Conservation (phyloP, 2,797 vertebrate genomes). For the Amphiprion clarkii region DNA sequence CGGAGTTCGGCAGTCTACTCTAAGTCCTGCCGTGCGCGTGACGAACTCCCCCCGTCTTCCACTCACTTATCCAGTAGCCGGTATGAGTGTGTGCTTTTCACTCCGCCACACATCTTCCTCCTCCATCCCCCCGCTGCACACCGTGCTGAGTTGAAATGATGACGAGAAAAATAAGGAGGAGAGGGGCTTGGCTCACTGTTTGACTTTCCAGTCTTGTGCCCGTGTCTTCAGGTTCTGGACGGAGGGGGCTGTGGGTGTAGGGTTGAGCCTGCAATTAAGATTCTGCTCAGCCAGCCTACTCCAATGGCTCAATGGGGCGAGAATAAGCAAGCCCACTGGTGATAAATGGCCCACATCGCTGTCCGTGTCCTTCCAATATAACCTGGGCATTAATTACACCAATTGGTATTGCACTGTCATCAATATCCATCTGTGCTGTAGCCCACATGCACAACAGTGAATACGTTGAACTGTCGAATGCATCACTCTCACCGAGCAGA, state of each 20-base stretch:
- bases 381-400: conserved; percentile 86
- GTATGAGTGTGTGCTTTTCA: conserved; percentile 32
- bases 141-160: conserved; percentile 44
- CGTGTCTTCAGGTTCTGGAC: conserved; percentile 40
- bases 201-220: conserved; percentile 67
- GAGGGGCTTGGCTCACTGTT: conserved; percentile 46
- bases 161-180: conserved; percentile 30
- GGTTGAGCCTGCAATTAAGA: conserved; percentile 77
- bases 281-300: conserved; percentile 78
- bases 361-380: conserved; percentile 81
- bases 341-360: conserved; percentile 82
- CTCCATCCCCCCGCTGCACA: conserved; percentile 6
- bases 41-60: conserved; percentile 51
- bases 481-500: conserved; percentile 34
- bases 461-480: conserved; percentile 36
- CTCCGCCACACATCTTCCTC: conserved; percentile 13
- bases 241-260: background rate
- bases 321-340: conserved; percentile 77
- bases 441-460: conserved; percentile 20
- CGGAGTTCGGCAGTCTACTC: conserved; percentile 78
- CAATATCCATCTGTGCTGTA: conserved; percentile 75
- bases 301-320: conserved; percentile 80
- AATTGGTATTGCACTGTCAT: conserved; percentile 83
- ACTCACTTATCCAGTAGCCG: conserved; percentile 40
- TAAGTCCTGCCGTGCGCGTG: conserved; percentile 59